Percentiles rank a stretch among this genome's conserved stretches.
Evolutionary conservation across 2,113 vertebrate genomes (phyloP).

Genomic region (Passer domesticus): DNA sequence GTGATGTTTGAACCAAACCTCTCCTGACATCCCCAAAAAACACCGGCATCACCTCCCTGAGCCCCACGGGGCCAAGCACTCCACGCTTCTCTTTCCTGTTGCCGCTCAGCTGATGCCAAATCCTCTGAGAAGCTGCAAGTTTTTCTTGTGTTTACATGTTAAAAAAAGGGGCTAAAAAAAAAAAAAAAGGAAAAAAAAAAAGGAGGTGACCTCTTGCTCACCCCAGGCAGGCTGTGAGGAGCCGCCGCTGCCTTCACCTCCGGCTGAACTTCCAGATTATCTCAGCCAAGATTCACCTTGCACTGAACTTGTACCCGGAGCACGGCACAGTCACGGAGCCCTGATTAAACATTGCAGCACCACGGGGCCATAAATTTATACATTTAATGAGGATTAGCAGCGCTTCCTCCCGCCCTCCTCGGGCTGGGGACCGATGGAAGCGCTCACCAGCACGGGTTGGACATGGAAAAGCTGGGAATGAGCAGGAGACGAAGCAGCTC

Average conservation of each 20-base stretch:
- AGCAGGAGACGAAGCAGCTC: neutral
- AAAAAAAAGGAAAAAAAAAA: neutral
- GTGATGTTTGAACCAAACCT: fast-evolving
- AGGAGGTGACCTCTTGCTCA: conserved; percentile 71
- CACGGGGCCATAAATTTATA: conserved; percentile 52
- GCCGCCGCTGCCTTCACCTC: conserved; percentile 83
- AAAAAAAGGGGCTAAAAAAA: conserved; percentile 33
- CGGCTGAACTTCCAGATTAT: conserved; percentile 83
- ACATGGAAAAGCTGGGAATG: fast-evolving
- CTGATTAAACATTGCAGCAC: conserved; percentile 71
- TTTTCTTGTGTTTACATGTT: conserved; percentile 70
- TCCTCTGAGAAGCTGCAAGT: conserved; percentile 54
- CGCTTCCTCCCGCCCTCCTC: conserved; percentile 62
- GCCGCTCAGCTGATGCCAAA: conserved; percentile 56
- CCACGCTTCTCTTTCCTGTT: neutral
- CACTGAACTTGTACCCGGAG: conserved; percentile 79
- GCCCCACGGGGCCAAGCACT: neutral
- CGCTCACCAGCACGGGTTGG: fast-evolving
- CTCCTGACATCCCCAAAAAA: neutral
- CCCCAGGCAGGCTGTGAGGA: conserved; percentile 70
- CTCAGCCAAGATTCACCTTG: conserved; percentile 83
- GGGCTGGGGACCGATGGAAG: neutral
- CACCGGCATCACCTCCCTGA: neutral
- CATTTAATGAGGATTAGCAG: conserved; percentile 63
- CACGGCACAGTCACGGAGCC: conserved; percentile 38